These are phyloP conservation scores for Columba janthina DNA, from an alignment of 2,113 vertebrate genomes.

Conservation along the genomic window DNA sequence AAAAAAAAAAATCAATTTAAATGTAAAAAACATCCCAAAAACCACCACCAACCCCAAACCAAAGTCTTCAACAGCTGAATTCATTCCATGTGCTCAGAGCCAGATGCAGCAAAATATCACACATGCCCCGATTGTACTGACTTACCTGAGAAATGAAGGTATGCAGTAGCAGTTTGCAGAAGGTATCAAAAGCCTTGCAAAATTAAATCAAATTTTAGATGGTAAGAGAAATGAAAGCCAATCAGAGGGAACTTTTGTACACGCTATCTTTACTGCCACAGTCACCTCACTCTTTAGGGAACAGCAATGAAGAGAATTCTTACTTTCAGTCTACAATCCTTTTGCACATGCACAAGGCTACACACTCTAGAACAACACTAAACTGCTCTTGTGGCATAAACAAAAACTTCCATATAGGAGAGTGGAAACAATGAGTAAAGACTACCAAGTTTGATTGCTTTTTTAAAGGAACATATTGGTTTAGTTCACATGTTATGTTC, in stretches of 20 bases:
- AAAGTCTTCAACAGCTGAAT: background rate
- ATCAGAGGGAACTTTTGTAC: background rate
- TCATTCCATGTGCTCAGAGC: background rate
- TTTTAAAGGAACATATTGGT: background rate
- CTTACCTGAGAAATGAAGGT: conserved; percentile 55
- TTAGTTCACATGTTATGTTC: background rate
- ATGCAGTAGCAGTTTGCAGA: conserved; percentile 8
- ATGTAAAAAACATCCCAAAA: background rate
- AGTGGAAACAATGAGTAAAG: background rate
- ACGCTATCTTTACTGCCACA: background rate
- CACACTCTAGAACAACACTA: background rate
- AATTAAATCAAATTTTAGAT: conserved; percentile 46
- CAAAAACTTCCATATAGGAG: background rate
- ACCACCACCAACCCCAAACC: background rate
- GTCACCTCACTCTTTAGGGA: background rate
- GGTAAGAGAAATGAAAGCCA: conserved; percentile 6
- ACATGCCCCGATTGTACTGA: background rate
- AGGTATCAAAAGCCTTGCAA: conserved; percentile 45
- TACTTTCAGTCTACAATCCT: background rate
- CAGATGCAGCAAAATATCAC: background rate
- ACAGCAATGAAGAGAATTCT: background rate
- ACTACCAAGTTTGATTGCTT: background rate
- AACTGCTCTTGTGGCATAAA: background rate
- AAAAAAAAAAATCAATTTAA: background rate
- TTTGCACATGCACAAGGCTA: background rate